Conservation (phyloP, 2,113 vertebrate species). For the Menura novaehollandiae region DNA sequence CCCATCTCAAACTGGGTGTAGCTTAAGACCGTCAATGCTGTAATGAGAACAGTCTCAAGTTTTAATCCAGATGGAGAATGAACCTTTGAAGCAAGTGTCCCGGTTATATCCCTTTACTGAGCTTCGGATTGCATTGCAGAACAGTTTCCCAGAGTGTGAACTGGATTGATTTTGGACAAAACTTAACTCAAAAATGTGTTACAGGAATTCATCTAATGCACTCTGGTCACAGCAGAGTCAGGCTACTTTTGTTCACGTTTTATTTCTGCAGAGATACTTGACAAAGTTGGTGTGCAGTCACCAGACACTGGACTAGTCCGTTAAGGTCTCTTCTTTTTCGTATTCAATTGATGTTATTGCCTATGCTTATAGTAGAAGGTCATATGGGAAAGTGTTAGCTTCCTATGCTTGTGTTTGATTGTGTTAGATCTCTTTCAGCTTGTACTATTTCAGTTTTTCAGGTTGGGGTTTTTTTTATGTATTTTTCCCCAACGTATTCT, state of each 20-base stretch:
- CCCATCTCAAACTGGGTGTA: neutral
- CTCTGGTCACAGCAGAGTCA: neutral
- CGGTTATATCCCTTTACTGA: neutral
- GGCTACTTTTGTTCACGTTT: neutral
- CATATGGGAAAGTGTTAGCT: neutral
- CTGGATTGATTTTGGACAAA: neutral
- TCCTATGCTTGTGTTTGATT: neutral
- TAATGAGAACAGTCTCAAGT: neutral
- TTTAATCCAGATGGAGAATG: neutral
- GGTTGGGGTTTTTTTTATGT: neutral
- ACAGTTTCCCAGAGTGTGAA: neutral
- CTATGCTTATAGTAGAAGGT: neutral
- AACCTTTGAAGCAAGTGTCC: neutral
- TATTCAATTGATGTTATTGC: neutral
- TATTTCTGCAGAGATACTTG: neutral
- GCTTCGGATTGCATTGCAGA: neutral
- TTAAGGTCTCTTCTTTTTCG: neutral
- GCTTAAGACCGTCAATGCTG: neutral
- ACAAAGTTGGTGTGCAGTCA: neutral
- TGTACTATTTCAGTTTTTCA: neutral
- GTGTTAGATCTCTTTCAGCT: neutral
- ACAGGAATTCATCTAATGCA: neutral
- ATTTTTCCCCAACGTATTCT: neutral
- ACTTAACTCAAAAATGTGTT: neutral
- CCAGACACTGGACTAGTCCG: neutral